Base-by-base conservation (phyloP, 2,797 vertebrate species). In the Gymnodraco acuticeps region DNA sequence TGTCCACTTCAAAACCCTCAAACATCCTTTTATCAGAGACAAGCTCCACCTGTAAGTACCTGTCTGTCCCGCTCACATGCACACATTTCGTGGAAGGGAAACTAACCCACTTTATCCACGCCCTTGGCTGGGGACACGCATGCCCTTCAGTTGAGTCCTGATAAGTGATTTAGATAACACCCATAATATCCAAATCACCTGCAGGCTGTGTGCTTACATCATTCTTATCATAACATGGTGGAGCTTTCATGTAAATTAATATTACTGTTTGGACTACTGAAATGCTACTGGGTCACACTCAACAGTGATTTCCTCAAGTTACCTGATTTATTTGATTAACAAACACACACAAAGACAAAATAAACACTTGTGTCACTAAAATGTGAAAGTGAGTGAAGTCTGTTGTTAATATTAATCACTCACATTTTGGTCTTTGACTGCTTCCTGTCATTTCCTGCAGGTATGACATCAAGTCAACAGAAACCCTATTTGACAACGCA, bases 11-110 rank as follows among this genome's bases (percentile, higher is more conserved):
- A 99, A 98, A 88, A 96, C 88, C 59, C 94, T 99, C 41, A 97
- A 96, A 63, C 96, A 98, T 14, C 96, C 96, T 0, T 99, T 99
- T 85, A 97, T 96, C 92, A 96, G 98, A 92, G 97, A 99, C 82
- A 98, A 98, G 83, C 95, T 98, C 73, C 95, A 99, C 85, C 93
- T 99, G 98, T 99, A 91, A 98, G 97, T 96, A 67, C 52, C 65
- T 16, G 10, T 46, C 4, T 17, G 43, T 54, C 64, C 53, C 58
- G 56, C 45, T 43, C 50, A 64, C 19, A 61, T 27, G n/a, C 48
- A 27, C 59, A 64, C 55, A 50, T 8, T n/a, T 46, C 38, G 42
- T 46, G 48, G 17, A 58, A 51, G 16, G 5, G 1, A 70, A 46
- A 23, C 16, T 14, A 53, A 72, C n/a, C 19, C 46, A 27, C 45